phyloP scores from a whole-genome alignment of 2,113 vertebrate species.

The Myodes glareolus region DNA sequence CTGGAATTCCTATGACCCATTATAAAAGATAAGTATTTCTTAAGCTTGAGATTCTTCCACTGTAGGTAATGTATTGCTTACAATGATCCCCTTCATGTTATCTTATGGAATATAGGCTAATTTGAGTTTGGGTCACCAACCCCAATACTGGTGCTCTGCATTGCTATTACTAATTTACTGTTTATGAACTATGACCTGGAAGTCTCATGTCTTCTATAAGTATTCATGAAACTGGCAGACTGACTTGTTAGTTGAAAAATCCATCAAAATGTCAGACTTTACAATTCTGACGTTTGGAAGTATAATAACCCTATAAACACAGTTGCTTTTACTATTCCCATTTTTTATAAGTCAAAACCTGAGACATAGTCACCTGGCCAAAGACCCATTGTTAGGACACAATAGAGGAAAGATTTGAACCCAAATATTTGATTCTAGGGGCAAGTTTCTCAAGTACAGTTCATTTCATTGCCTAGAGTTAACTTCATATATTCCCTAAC shows the following conservation, averaged over 20 bases:
- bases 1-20: neutral
- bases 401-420: neutral
- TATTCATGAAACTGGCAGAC: neutral
- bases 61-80: neutral
- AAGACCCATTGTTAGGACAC: neutral
- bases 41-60: neutral
- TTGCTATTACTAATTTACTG: neutral
- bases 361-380: neutral
- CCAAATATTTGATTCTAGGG: neutral
- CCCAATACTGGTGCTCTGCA: neutral
- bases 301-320: neutral
- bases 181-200: neutral
- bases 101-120: neutral
- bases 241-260: neutral
- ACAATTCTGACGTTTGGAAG: neutral
- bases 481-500: neutral
- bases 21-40: constrained; percentile 7
- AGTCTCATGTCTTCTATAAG: neutral
- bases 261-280: neutral
- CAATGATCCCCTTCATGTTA: neutral
- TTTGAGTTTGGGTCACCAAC: neutral
- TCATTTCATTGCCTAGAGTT: neutral
- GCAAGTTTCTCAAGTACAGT: neutral
- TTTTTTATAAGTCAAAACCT: neutral
- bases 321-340: neutral